Percentiles rank a stretch among this genome's conserved stretches.
These are phyloP conservation scores for Micropoecilia bifurca DNA, from an alignment of 2,797 vertebrate species.

Conservation along the genomic window DNA sequence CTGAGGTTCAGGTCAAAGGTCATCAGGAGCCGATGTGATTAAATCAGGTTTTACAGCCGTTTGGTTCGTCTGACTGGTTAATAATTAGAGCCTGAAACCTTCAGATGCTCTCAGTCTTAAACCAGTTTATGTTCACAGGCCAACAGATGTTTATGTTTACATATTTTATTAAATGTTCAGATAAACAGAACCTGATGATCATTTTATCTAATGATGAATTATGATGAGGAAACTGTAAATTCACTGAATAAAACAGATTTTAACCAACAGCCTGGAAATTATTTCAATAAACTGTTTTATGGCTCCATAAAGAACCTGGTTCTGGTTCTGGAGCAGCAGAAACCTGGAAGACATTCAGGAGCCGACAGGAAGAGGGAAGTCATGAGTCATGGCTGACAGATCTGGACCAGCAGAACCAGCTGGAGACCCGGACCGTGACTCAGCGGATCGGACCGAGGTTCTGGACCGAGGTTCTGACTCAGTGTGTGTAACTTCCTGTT, in stretches of 20 bases:
- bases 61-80: not conserved
- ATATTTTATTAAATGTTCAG: too few relatives aligned
- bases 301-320: not conserved
- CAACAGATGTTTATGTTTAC: too few relatives aligned
- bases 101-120: not conserved
- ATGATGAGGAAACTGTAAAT: too few relatives aligned
- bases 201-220: too few relatives aligned
- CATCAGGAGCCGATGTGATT: not conserved
- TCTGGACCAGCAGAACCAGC: not conserved
- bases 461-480: not conserved
- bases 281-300: not conserved
- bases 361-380: constrained; percentile 10
- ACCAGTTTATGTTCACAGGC: too few relatives aligned
- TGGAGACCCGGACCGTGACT: constrained; percentile 24
- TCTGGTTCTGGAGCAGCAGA: not conserved
- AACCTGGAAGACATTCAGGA: not conserved
- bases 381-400: not conserved
- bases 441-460: constrained; percentile 15
- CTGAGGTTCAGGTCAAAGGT: not conserved
- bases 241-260: too few relatives aligned
- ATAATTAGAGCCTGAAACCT: not conserved
- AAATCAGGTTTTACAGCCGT: not conserved
- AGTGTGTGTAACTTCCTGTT: not conserved
- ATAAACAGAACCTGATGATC: not conserved
- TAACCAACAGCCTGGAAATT: too few relatives aligned